Percentiles rank a stretch among this genome's conserved stretches.
Conservation (phyloP, 2,888 invertebrate genomes). For the Pyrgus malvae region DNA sequence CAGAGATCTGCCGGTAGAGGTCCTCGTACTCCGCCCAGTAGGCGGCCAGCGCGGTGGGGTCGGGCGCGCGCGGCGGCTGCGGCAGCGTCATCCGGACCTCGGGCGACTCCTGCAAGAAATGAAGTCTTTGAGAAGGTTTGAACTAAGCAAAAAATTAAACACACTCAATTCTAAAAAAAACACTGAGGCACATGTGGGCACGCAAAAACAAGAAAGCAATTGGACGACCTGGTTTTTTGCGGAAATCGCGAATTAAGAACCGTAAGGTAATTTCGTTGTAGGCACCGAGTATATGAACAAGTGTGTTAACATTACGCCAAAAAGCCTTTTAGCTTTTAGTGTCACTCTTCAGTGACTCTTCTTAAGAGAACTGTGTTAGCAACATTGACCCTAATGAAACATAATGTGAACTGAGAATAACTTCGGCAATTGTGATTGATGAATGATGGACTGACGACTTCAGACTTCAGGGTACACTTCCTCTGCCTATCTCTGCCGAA, state of each 20-base stretch:
- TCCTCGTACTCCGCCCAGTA: constrained; percentile 86
- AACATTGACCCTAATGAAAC: background rate
- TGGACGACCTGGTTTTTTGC: constrained; percentile 3
- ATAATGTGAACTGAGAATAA: too few species aligned
- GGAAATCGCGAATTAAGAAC: constrained; percentile 12
- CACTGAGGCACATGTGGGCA: constrained; percentile 2
- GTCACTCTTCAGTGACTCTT: constrained; percentile 1
- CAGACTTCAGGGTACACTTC: too few species aligned
- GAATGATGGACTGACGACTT: too few species aligned
- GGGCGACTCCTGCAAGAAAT: constrained; percentile 62
- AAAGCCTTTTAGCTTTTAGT: background rate
- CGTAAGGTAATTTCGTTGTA: constrained; percentile 19
- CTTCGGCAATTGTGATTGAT: too few species aligned
- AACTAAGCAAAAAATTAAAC: too few species aligned
- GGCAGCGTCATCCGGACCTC: constrained; percentile 69
- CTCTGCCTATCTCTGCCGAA: too few species aligned
- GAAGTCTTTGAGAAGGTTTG: too few species aligned
- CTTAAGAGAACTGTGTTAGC: background rate
- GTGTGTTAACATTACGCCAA: constrained; percentile 1
- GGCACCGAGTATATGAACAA: background rate
- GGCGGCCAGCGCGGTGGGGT: constrained; percentile 81
- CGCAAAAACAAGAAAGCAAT: constrained; percentile 7
- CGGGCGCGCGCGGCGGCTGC: constrained; percentile 62
- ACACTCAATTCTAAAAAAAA: too few species aligned
- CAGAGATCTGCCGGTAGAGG: constrained; percentile 83